Evolutionary conservation across 2,888 invertebrate genomes (phyloP), one percentile per base, ranked within the genome.

Genomic region (Tryphoninae sp.): DNA sequence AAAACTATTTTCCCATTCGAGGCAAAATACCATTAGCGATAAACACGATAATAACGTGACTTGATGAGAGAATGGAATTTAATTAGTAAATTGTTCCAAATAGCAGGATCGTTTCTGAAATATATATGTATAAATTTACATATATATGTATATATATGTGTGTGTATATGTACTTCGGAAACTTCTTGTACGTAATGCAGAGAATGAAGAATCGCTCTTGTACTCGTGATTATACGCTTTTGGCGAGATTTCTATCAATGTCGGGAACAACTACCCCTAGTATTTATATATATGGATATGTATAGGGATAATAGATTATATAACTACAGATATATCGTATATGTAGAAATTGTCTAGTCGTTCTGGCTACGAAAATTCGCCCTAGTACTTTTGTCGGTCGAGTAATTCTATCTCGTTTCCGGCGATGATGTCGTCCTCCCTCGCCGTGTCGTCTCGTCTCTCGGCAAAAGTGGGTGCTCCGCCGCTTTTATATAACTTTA

Each of bases 391-490:
- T 81, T 68, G 73, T 81, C 81, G 73, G 73, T 78, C 76, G 82
- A 78, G 78, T 75, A 75, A 78, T 83, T 83, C 72, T 72, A 68
- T 72, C 81, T 78, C 74, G 74, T 74, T 83, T 83, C 83, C 83
- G 80, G 74, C 75, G 81, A 83, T 74, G 75, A 81, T 78, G 78
- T 76, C 78, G 49, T 74, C 53, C 55, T 68, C 49, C 49, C 23
- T 55, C 23, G n/a, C 13, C 16, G 45, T 45, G 9, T 80, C 64
- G 68, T 71, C 68, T 67, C 61, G 61, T 61, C 53, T 62, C 42
- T 58, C 69, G 58, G 58, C 45, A 45, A 64, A 53, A 78, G 68
- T 73, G 64, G 51, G 16, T 42, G 40, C 51, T 3, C 13, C 11
- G 13, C 49, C 26, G 45, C 51, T 61, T 55, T 33, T 58, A 72